Base-by-base conservation (phyloP, 2,113 vertebrate genomes). In the Alectura lathami region DNA sequence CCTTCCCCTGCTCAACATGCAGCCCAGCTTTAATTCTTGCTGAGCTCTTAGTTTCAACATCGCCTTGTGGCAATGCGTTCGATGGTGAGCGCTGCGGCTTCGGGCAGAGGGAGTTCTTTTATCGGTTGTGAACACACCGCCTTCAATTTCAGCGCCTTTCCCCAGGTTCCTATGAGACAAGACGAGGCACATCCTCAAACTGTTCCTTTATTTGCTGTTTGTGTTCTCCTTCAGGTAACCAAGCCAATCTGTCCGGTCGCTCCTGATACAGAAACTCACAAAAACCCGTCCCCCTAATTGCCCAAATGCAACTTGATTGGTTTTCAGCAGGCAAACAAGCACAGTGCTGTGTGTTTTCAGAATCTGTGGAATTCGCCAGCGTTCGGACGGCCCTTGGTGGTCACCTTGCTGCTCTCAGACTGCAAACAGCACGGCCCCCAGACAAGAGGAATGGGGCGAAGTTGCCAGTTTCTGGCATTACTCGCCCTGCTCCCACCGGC, bases 1-100 rank as follows among this genome's bases (percentile, higher is more conserved):
- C 88, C 42, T 90, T 91, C 86, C 89, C 53, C 17, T 76, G 72
- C 89, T 86, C 79, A 72, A 30, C 76, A 18, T 89, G 68, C 82
- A 69, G 9, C 63, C 72, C 60, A 53, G 56, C 80, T 89, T 90
- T 94, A 83, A 89, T 94, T 92, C 95, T 92, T 78, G 87, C 91
- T 94, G 91, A 94, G 88, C 85, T 95, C 91, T 91, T 95, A 72
- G 93, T 92, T 94, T 95, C 94, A 91, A 79, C 84, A 69, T 74
- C 88, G 87, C 92, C 94, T 94, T 0, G 2, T 96, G 94, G 91
- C 45, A 0, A 73, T 0, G 21, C 86, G 54, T 94, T 91, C 78
- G 86, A 47, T 42, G 3, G 73, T 75, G 90, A 88, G 88, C 42
- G 56, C 83, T 32, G 91, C 80, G 86, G 88, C 88, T 94, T 93